Evolutionary conservation across 2,797 vertebrate genomes (phyloP).

Genomic region (Falco peregrinus): DNA sequence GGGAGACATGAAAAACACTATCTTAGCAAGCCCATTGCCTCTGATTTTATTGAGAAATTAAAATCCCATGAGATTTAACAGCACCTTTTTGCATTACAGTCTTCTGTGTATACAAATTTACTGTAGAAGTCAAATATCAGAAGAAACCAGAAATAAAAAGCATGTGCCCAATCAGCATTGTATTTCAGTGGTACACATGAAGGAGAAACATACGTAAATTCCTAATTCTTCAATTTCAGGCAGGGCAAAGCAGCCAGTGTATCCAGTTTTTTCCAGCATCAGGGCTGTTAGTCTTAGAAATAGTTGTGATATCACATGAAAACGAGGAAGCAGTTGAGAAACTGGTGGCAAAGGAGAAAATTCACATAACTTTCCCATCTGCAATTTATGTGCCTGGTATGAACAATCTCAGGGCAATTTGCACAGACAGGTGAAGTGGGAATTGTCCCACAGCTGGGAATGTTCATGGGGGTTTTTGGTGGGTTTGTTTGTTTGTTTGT

Average conservation of each 20-base stretch:
- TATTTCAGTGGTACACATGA: background rate
- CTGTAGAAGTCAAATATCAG: background rate
- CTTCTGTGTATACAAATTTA: background rate
- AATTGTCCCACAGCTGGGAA: background rate
- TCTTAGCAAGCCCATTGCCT: background rate
- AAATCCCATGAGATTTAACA: background rate
- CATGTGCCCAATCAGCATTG: background rate
- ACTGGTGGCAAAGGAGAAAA: background rate
- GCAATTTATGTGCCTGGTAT: background rate
- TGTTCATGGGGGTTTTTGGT: background rate
- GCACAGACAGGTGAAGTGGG: background rate
- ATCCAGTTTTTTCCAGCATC: background rate
- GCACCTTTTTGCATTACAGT: background rate
- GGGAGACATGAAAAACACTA: background rate
- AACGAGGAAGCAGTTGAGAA: background rate
- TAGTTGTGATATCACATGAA: background rate
- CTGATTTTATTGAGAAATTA: background rate
- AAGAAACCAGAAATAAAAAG: background rate
- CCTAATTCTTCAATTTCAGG: background rate
- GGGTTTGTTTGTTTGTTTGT: no score
- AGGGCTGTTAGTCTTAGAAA: background rate
- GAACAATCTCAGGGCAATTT: background rate
- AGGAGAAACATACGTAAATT: background rate
- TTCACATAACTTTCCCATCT: background rate
- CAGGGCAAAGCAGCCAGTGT: background rate